Evolutionary conservation across 1,140 invertebrate species (phyloP), one percentile per base, ranked within the genome.

Genomic region (Gryllus bimaculatus): DNA sequence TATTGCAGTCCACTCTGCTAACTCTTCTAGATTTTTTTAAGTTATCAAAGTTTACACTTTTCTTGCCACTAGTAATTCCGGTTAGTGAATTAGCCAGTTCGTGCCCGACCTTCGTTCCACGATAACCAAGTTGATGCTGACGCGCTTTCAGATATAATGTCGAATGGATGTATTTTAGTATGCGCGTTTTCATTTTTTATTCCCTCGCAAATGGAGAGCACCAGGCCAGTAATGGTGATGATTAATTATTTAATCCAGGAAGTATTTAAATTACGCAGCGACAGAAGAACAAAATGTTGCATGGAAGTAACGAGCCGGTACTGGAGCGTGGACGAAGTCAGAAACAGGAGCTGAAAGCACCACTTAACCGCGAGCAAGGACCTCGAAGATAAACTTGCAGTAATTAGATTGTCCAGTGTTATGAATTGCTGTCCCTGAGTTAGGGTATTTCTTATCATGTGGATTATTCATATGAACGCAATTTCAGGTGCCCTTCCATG

Each of bases 401-500:
- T 66, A 66, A 66, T 66, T 66, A 66, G 54, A 66, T 66, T 66
- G 54, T 66, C 54, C 18, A 66, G 54, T 13, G 54, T 66, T 66
- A 66, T 66, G 54, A 66, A 66, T 13, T 13, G 18, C 18, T 10
- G 54, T 18, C 54, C 18, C 54, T 13, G 54, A 66, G 18, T 66
- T 10, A 66, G 54, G 54, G 54, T 13, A 66, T 66, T 66, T 18
- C 54, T 66, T 66, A 66, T 66, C 54, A 3, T 66, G 54, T 13
- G 54, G 54, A 66, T 66, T 66, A 66, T 66, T 66, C 54, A 66
- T 66, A 66, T 66, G 54, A 66, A 66, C 18, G 54, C 54, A 66
- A 66, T 66, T 66, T 66, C 54, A 66, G 0, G 54, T 66, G 54
- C 54, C 54, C 18, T 66, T 13, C 54, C 54, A 66, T 66, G 54